These are phyloP conservation scores for Cygnus buccinator DNA, from an alignment of 2,113 vertebrate genomes.

Conservation along the genomic window DNA sequence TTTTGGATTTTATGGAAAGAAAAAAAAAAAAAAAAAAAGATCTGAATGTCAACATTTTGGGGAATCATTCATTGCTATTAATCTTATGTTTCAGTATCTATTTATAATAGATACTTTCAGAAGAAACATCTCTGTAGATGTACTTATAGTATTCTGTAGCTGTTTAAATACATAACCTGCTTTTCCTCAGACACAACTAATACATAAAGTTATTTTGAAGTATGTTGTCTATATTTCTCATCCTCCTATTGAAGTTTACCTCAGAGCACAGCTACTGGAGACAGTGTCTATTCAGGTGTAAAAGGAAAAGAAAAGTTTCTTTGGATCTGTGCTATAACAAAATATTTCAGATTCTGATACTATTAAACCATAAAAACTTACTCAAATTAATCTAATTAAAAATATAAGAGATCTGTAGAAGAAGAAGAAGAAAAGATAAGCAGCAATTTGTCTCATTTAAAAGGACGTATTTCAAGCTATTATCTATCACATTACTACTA, in stretches of 20 bases:
- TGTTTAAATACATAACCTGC: neutral
- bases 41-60: neutral
- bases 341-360: conserved; percentile 8
- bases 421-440: neutral
- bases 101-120: neutral
- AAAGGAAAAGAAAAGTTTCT: neutral
- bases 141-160: neutral
- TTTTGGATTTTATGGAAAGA: neutral
- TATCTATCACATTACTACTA: conserved; percentile 28
- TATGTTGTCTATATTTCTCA: neutral
- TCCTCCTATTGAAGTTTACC: neutral
- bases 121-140: neutral
- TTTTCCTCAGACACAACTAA: neutral
- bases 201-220: neutral
- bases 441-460: conserved; percentile 35
- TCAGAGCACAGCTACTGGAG: neutral
- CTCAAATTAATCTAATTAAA: neutral
- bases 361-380: neutral
- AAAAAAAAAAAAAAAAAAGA: neutral
- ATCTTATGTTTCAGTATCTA: neutral
- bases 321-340: neutral
- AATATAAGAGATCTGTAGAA: neutral
- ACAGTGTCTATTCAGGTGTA: neutral
- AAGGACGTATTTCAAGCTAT: conserved; percentile 14
- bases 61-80: neutral